phyloP scores from a whole-genome alignment of 2,113 vertebrate genomes.

The Sinocyclocheilus anophthalmus region DNA sequence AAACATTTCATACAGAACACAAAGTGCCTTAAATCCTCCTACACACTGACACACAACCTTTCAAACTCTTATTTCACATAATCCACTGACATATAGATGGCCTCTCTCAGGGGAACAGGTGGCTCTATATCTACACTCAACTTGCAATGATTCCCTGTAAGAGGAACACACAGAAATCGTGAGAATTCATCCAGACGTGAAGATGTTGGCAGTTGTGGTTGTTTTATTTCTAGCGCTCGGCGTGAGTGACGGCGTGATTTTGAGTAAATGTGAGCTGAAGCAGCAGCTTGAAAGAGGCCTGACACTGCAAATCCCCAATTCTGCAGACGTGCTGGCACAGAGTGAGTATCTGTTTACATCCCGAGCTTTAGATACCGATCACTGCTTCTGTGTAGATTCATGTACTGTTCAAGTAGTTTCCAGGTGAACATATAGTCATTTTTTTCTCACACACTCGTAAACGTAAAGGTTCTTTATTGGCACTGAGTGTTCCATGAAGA shows the following conservation, averaged over 20 bases:
- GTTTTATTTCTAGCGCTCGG: neutral
- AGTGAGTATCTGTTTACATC: slow-evolving; percentile 38
- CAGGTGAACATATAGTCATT: neutral
- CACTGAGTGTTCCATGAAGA: neutral
- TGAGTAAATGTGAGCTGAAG: slow-evolving; percentile 24
- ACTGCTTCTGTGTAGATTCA: neutral
- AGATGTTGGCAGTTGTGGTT: neutral
- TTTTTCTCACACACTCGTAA: neutral
- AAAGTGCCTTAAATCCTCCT: neutral
- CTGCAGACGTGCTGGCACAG: slow-evolving; percentile 10
- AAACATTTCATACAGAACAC: neutral
- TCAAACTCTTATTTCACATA: neutral
- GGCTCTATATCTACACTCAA: slow-evolving; percentile 1
- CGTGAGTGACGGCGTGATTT: neutral
- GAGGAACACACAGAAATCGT: neutral
- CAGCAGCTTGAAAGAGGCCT: neutral
- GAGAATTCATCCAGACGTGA: neutral
- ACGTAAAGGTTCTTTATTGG: neutral
- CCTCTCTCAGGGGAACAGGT: slow-evolving; percentile 8
- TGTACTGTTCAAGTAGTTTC: neutral
- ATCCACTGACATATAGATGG: neutral
- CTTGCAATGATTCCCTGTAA: neutral
- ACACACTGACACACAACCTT: slow-evolving; percentile 7
- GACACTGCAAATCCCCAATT: neutral
- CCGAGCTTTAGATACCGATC: neutral